phyloP scores from a whole-genome alignment of 2,113 vertebrate species.

The Pachyramphus minor region DNA sequence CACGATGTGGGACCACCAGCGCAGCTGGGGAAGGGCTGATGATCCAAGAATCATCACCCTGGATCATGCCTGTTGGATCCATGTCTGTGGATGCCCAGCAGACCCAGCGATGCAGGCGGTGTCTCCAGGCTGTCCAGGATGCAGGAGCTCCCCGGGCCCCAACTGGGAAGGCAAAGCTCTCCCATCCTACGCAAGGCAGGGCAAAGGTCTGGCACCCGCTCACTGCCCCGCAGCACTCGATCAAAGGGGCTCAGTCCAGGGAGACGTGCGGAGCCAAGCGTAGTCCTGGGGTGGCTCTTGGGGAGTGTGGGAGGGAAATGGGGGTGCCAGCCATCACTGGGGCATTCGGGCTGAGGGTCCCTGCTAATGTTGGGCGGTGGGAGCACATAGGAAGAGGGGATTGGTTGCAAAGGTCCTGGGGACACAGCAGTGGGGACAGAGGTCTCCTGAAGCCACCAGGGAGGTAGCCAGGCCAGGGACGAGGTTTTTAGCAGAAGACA shows the following conservation, averaged over 20 bases:
- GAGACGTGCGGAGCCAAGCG: rapidly evolving
- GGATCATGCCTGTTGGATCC: neutral
- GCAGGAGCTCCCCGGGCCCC: neutral
- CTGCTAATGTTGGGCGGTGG: rapidly evolving
- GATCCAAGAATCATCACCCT: rapidly evolving
- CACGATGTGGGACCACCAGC: rapidly evolving
- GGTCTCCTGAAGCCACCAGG: neutral
- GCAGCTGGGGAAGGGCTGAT: neutral
- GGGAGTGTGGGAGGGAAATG: rapidly evolving
- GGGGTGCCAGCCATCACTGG: neutral
- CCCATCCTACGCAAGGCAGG: neutral
- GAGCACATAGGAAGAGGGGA: neutral
- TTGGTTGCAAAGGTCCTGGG: neutral
- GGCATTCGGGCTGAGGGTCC: neutral
- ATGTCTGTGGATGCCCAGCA: neutral
- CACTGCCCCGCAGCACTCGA: neutral
- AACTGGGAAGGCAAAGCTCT: neutral
- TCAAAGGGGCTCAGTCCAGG: neutral
- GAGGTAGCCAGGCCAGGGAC: neutral
- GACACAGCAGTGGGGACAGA: neutral
- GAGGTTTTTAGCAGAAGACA: neutral
- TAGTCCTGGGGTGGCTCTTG: neutral
- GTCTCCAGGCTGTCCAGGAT: neutral
- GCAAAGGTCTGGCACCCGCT: neutral
- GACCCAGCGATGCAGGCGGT: neutral